Base-by-base conservation (phyloP, 2,797 vertebrate genomes). In the Manis crassicaudata region DNA sequence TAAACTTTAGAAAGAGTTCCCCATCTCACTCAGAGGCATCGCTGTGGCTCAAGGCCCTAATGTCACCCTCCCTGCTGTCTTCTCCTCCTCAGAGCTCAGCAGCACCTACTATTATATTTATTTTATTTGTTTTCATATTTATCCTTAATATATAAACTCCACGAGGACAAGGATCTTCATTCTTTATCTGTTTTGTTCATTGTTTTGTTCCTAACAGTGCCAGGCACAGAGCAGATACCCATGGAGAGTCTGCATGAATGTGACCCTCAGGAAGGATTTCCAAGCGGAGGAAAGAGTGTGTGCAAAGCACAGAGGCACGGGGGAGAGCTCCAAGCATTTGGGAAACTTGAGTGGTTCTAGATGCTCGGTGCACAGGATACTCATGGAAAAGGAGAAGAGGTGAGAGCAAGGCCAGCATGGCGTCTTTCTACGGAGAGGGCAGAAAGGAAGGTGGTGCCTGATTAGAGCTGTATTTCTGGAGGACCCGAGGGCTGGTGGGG, bases 391-490 rank as follows among this genome's bases (percentile, higher is more conserved):
- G 63, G 90, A 27, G 43, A 75, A 46, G 43, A 68, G 46, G 37
- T 2, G 16, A 75, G 29, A 35, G n/a, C 73, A 25, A 67, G 88
- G 37, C 10, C 0, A 6, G 25, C 0, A 3, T 43, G 29, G 29
- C 35, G 14, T 60, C 83, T 18, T 27, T 68, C 65, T 8, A 0
- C 13, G 25, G 76, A 46, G 72, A 54, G 16, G 56, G 65, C 29
- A 17, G 60, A 50, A 11, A 56, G 35, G 63, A 88, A 63, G 32
- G 76, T 0, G 6, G n/a, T 32, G 46, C 77, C 60, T 2, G 25
- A 72, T 73, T 68, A 11, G 35, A 43, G 46, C 54, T 54, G 65
- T 88, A 60, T 85, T 94, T 93, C 77, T 81, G 73, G 88, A 90
- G 72, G 87, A 85, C 25, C 62, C 50, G 37, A 35, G 46, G 21